Conservation (phyloP, 2,113 vertebrate genomes). For the Dipodomys ordii region DNA sequence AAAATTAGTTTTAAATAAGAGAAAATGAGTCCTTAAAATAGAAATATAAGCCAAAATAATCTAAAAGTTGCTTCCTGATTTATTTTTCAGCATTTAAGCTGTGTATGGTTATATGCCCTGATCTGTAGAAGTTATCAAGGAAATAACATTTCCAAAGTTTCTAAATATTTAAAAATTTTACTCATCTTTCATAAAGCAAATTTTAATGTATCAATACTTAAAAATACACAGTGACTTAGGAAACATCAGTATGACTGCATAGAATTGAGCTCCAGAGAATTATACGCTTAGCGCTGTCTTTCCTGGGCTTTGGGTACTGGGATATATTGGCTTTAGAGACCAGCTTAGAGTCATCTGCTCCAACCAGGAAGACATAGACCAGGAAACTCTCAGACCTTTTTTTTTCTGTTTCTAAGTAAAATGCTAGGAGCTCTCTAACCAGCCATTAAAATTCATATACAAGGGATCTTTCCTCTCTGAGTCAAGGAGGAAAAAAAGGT, state of each 20-base stretch:
- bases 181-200: slow-evolving; percentile 78
- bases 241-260: slow-evolving; percentile 79
- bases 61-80: slow-evolving; percentile 75
- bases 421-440: slow-evolving; percentile 66
- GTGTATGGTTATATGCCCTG: slow-evolving; percentile 74
- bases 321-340: no score
- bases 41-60: slow-evolving; percentile 71
- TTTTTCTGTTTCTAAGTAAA: slow-evolving; percentile 56
- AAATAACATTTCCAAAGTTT: slow-evolving; percentile 73
- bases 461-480: slow-evolving; percentile 41
- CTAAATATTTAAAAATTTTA: slow-evolving; percentile 71
- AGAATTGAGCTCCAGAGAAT: slow-evolving; percentile 77
- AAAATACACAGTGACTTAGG: slow-evolving; percentile 82
- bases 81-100: slow-evolving; percentile 75
- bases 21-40: slow-evolving; percentile 67
- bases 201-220: slow-evolving; percentile 78
- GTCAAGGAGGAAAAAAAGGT: slow-evolving; percentile 42
- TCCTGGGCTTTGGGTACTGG: slow-evolving; percentile 67
- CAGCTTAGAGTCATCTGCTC: slow-evolving; percentile 70
- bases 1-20: slow-evolving; percentile 65
- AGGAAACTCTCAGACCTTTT: slow-evolving; percentile 55
- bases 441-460: slow-evolving; percentile 52
- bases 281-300: slow-evolving; percentile 48
- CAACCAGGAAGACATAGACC: slow-evolving; percentile 64
- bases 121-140: slow-evolving; percentile 77